These are phyloP conservation scores for Leucopternis melanops DNA, from an alignment of 2,113 vertebrate genomes.

Conservation along the genomic window DNA sequence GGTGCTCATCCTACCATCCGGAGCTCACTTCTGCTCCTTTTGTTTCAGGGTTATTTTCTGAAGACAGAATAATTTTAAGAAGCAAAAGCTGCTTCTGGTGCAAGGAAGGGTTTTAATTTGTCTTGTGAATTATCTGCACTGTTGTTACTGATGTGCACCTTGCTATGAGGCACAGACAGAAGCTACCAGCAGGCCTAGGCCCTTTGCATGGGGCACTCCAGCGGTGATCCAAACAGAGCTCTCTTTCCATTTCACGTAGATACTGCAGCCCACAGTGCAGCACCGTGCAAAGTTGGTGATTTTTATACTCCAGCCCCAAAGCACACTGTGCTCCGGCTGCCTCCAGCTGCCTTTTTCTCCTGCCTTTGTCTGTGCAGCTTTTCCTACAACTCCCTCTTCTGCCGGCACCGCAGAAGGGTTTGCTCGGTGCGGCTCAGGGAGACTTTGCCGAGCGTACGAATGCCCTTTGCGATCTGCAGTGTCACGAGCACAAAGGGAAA, in stretches of 20 bases:
- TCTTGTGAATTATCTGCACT: not conserved
- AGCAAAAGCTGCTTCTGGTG: not conserved
- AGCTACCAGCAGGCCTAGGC: not conserved
- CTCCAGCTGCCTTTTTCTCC: not conserved
- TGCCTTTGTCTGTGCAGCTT: conserved; percentile 25
- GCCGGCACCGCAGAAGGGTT: conserved; percentile 34
- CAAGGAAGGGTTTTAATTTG: not conserved
- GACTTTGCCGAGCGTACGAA: not conserved
- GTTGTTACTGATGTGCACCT: not conserved
- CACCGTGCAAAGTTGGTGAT: not conserved
- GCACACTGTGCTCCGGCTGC: not conserved
- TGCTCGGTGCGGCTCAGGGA: not conserved
- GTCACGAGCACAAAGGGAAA: not conserved
- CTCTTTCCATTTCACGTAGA: not conserved
- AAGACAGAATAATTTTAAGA: not conserved
- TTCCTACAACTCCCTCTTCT: conserved; percentile 71
- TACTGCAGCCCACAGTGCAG: not conserved
- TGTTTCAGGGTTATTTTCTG: not conserved
- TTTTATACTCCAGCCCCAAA: not conserved
- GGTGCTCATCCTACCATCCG: not conserved
- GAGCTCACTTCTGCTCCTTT: not conserved
- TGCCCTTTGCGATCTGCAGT: not conserved
- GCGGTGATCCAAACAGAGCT: not conserved
- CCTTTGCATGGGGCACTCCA: not conserved
- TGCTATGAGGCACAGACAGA: not conserved